A percentile compares a stretch with the other conserved stretches of the same genome.
Evolutionary conservation across 2,888 invertebrate genomes (phyloP).

Genomic region (Leptogaster cylindrica): DNA sequence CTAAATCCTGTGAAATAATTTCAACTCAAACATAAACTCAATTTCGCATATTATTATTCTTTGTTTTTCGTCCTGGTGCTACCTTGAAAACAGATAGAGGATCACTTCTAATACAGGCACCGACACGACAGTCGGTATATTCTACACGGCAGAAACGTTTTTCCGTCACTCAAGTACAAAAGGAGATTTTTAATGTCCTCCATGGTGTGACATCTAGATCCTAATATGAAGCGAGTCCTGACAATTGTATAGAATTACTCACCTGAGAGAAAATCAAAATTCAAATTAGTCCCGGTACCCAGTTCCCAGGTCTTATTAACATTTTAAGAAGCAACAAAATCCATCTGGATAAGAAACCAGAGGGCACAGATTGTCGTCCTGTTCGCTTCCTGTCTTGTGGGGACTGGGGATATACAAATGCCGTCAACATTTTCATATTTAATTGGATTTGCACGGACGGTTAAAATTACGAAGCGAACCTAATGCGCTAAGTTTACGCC

Average conservation of each 20-base stretch:
- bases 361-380: neutral
- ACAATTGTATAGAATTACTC: conserved; percentile 29
- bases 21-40: too few species aligned
- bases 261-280: conserved; percentile 40
- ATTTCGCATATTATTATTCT: too few species aligned
- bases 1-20: too few species aligned
- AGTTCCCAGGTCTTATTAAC: conserved; percentile 27
- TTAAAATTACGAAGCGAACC: conserved; percentile 25
- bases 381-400: neutral
- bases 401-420: neutral
- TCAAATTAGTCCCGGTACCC: conserved; percentile 34
- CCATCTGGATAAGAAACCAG: neutral
- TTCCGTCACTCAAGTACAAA: too few species aligned
- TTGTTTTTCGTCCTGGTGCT: too few species aligned
- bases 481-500: too few species aligned
- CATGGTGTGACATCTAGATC: too few species aligned
- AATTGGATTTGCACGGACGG: conserved; percentile 24
- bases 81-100: too few species aligned
- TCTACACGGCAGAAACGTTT: too few species aligned
- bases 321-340: conserved; percentile 10
- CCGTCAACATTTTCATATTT: conserved; percentile 19
- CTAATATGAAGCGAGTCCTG: neutral
- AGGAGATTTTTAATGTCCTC: too few species aligned
- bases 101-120: too few species aligned
- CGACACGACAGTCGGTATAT: too few species aligned